These are phyloP conservation scores for Cantharis rustica DNA, from an alignment of 2,888 invertebrate species.

Conservation along the genomic window DNA sequence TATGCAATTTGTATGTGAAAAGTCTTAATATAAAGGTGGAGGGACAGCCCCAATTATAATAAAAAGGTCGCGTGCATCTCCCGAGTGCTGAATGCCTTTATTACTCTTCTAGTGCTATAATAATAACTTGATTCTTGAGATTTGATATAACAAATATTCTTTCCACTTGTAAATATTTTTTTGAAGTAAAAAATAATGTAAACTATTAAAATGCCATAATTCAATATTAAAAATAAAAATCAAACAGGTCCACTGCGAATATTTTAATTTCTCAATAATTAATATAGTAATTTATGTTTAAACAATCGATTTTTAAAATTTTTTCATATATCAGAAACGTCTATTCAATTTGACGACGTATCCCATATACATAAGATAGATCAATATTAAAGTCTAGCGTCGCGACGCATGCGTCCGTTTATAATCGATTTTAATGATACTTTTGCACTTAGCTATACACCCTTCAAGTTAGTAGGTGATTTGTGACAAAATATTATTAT, in stretches of 20 bases:
- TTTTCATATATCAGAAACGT: conserved; percentile 13
- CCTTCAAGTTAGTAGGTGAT: conserved; percentile 43
- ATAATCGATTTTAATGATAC: conserved; percentile 43
- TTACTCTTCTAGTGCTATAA: background rate
- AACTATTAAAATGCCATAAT: too few relatives aligned
- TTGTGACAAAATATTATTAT: conserved; percentile 39
- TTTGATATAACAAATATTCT: background rate
- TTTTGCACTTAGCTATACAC: conserved; percentile 42
- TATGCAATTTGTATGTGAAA: background rate
- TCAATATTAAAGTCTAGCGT: conserved; percentile 44
- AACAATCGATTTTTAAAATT: background rate
- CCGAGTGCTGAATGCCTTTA: background rate
- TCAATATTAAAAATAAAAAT: too few relatives aligned
- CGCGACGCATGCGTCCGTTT: conserved; percentile 45
- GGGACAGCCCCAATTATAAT: background rate
- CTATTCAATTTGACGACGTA: conserved; percentile 9
- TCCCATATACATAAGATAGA: conserved; percentile 18
- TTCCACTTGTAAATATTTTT: background rate
- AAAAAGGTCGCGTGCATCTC: background rate
- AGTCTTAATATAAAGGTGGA: background rate
- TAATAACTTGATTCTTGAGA: background rate
- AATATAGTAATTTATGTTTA: background rate
- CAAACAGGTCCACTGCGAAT: too few relatives aligned
- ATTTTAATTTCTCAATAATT: background rate
- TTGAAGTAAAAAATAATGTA: too few relatives aligned